Evolutionary conservation across 2,797 vertebrate species (phyloP).

Genomic region (Anableps anableps): DNA sequence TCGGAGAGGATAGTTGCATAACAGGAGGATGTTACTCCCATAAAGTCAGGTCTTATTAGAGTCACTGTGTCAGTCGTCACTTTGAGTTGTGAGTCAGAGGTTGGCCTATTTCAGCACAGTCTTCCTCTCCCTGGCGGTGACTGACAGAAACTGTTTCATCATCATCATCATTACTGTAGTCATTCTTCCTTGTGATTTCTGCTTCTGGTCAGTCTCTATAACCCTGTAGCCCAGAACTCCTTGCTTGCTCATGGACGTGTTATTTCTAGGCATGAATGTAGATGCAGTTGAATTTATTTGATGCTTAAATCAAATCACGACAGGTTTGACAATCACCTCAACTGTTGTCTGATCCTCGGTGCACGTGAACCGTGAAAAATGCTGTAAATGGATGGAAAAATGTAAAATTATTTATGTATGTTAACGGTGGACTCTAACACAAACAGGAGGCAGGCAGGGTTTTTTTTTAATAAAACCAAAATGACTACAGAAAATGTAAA

Average conservation of each 20-base stretch:
- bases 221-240: background rate
- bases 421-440: background rate
- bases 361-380: background rate
- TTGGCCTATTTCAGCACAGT: constrained; percentile 38
- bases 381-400: background rate
- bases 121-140: constrained; percentile 30
- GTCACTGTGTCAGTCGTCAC: constrained; percentile 54
- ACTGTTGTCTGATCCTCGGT: background rate
- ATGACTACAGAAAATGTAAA: no score
- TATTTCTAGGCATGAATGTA: background rate
- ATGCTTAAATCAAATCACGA: background rate
- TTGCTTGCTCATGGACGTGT: background rate
- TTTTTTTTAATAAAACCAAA: no score
- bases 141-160: constrained; percentile 14
- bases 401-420: background rate
- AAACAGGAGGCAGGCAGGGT: background rate
- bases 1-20: constrained; percentile 41
- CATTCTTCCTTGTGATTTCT: background rate
- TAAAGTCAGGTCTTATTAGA: constrained; percentile 57
- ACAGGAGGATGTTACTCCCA: constrained; percentile 41
- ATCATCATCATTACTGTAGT: constrained; percentile 1
- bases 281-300: background rate
- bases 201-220: constrained; percentile 4
- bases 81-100: constrained; percentile 54
- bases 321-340: background rate